These are phyloP conservation scores for Squalus acanthias DNA, from an alignment of 2,797 vertebrate genomes.

Conservation along the genomic window DNA sequence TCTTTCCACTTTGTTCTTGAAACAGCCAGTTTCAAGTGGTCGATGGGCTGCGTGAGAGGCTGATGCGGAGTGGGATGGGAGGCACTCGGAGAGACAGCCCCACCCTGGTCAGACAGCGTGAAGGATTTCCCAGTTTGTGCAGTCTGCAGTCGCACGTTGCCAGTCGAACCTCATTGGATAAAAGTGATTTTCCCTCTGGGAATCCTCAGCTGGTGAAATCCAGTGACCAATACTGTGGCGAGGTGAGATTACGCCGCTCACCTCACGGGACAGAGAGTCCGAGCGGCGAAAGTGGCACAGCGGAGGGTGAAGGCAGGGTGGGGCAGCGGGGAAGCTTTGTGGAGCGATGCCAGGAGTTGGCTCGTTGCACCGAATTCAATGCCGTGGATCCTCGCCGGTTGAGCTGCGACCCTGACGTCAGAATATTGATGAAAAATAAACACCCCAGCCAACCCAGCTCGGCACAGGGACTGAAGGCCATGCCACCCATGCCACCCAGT, in stretches of 20 bases:
- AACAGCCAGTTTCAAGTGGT: not conserved
- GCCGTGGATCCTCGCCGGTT: slow-evolving; percentile 49
- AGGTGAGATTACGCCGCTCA: not conserved
- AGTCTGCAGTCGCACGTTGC: not conserved
- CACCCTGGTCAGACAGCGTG: not conserved
- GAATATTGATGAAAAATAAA: slow-evolving; percentile 49
- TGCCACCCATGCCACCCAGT: slow-evolving; percentile 30
- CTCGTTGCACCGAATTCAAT: slow-evolving; percentile 56
- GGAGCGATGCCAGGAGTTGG: slow-evolving; percentile 78
- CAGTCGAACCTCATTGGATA: not conserved
- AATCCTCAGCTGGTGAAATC: not conserved
- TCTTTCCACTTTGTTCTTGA: not conserved
- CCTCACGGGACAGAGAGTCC: slow-evolving; percentile 41
- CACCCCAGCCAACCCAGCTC: slow-evolving; percentile 48
- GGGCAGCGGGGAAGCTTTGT: slow-evolving; percentile 67
- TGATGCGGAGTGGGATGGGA: not conserved
- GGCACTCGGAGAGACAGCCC: not conserved
- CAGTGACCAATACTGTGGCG: too few relatives aligned
- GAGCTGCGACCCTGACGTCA: slow-evolving; percentile 55
- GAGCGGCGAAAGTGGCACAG: slow-evolving; percentile 34
- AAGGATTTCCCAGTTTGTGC: not conserved
- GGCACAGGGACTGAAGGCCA: slow-evolving; percentile 41
- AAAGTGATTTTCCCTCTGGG: not conserved
- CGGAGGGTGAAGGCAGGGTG: slow-evolving; percentile 27
- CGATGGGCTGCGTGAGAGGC: not conserved